A percentile compares a stretch with the other conserved stretches of the same genome.
Conservation (phyloP, 2,888 invertebrate species). For the Cheilosia soror region DNA sequence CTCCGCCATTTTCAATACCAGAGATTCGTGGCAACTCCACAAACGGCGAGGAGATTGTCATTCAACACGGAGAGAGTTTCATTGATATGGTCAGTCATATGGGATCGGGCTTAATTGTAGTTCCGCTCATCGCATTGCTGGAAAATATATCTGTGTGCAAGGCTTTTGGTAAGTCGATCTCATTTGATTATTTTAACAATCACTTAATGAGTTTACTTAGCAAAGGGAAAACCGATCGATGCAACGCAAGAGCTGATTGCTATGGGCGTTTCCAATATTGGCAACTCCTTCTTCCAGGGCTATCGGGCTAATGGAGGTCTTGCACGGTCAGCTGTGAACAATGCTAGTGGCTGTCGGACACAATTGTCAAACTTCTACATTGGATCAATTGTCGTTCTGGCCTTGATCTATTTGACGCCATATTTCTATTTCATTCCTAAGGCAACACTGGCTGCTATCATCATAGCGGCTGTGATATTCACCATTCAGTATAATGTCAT, state of each 20-base stretch:
- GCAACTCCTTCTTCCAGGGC: conserved; percentile 92
- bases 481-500: conserved; percentile 94
- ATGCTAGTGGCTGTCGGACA: conserved; percentile 94
- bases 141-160: conserved; percentile 91
- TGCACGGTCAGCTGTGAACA: conserved; percentile 93
- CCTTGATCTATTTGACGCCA: conserved; percentile 93
- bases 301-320: conserved; percentile 93
- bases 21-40: conserved; percentile 79
- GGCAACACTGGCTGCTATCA: conserved; percentile 93
- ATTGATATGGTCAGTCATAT: conserved; percentile 90
- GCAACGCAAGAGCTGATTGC: conserved; percentile 96
- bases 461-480: conserved; percentile 95
- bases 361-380: conserved; percentile 93
- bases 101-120: conserved; percentile 92
- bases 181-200: not conserved
- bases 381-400: conserved; percentile 91
- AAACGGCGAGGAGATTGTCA: conserved; percentile 76
- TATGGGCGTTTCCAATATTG: conserved; percentile 89
- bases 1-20: conserved; percentile 88
- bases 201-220: conserved; percentile 78
- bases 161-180: conserved; percentile 77
- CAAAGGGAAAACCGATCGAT: conserved; percentile 91
- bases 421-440: conserved; percentile 94
- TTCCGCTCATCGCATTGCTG: conserved; percentile 93
- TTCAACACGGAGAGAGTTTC: conserved; percentile 83